Evolutionary conservation across 2,797 vertebrate genomes (phyloP), one percentile per base, ranked within the genome.

Genomic region (Meda fulgida): DNA sequence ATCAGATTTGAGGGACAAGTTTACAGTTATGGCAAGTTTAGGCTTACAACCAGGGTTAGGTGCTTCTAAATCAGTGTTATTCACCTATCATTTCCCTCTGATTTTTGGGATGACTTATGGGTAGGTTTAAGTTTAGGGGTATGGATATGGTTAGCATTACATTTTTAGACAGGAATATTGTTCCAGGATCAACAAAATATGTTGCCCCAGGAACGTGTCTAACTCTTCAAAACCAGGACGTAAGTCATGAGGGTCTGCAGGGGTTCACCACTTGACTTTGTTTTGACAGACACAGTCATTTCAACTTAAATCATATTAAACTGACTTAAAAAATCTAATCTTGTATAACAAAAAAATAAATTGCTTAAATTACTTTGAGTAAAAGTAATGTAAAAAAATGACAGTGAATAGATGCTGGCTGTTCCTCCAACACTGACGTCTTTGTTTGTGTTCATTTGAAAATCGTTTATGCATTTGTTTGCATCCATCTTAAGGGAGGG

Each of bases 391-490:
- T 26, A 29, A 63, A 29, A 55, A 81, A 38, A 2, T 1, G 43
- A 2, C 1, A 2, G 19, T 36, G 40, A 63, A 63, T 36, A 69
- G 78, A 53, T 18, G 19, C 65, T 66, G 18, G 21, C 72, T 78
- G 7, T 46, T 55, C 36, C 51, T 79, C 26, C 34, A n/a, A 34
- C 38, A 36, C 66, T 71, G 14, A 84, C 21, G 5, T 58, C 21
- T 79, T 72, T 80, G 67, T 85, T 65, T 80, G 55, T 80, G 67
- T 73, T 80, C 0, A 23, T 76, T 80, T 29, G 38, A 53, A 84
- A 87, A 36, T 43, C 55, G n/a, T 87, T 78, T 58, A 76, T 76
- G 53, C 6, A 21, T 78, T 89, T 82, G 76, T 75, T 70, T 83
- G 36, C 51, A 16, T 79, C 75, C 34, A 51, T 79, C 71, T 67